Conservation (phyloP, 2,797 vertebrate species). For the Sebastes hubbsi region DNA sequence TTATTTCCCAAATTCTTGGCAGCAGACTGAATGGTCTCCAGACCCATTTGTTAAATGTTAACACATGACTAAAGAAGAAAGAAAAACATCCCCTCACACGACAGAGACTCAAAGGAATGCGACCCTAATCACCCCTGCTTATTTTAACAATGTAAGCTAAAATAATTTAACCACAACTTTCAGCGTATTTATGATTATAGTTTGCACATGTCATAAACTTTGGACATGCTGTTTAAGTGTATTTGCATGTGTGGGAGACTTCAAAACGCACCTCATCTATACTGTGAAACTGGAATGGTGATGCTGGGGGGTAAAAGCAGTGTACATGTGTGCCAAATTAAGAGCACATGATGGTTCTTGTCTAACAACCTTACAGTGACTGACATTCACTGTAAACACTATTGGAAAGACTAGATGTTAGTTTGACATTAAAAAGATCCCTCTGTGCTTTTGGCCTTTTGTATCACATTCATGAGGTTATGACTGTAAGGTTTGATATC, state of each 20-base stretch:
- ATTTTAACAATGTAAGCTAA: conserved; percentile 7
- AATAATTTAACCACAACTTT: conserved; percentile 5
- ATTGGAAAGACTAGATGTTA: conserved; percentile 2
- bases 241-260: conserved; percentile 19
- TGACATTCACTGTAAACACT: conserved; percentile 23
- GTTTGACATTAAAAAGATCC: conserved; percentile 33
- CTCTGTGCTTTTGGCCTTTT: neutral
- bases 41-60: conserved; percentile 65
- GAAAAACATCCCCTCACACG: conserved; percentile 44
- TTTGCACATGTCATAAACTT: neutral
- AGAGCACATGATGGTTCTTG: conserved; percentile 38
- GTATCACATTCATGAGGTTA: conserved; percentile 2
- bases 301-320: neutral
- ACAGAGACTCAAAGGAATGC: conserved; percentile 56
- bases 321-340: conserved; percentile 50
- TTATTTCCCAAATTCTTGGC: conserved; percentile 26
- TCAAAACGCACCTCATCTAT: conserved; percentile 32
- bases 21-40: conserved; percentile 29
- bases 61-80: conserved; percentile 58
- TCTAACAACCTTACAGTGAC: conserved; percentile 33
- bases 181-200: neutral
- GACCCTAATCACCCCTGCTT: conserved; percentile 43
- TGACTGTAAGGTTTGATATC: neutral
- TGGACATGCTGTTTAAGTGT: conserved; percentile 5
- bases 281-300: conserved; percentile 19